Evolutionary conservation across 2,888 invertebrate species (phyloP), one percentile per base, ranked within the genome.

Genomic region (Geotrupes spiniger): DNA sequence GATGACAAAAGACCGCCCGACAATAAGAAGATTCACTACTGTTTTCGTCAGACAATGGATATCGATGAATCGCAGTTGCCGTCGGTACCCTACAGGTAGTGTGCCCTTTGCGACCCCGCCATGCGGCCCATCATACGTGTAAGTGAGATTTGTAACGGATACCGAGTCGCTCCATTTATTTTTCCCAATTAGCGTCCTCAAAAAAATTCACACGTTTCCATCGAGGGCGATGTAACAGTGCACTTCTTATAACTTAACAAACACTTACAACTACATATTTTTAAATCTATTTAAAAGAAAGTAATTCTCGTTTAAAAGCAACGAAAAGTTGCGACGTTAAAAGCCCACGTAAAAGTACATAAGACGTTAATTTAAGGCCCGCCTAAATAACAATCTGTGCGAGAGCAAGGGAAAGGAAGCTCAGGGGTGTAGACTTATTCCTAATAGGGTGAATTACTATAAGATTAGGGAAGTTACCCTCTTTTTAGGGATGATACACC

Each of bases 11-110:
- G 62, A 52, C 52, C 53, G 57, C 54, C 42, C 54, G 61, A 70
- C 68, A 70, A 70, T 65, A 57, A 60, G 62, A 65, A 63, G 68
- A 68, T 63, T 56, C 61, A 58, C 64, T 63, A 53, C 59, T 59
- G 60, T 61, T 60, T 56, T 50, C 37, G 48, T 4, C 26, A 36
- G 53, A 59, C 53, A 56, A 57, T 53, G 56, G 58, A 53, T 57
- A 63, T 61, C 60, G 60, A 59, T 60, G 56, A 53, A 60, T 33
- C 25, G 54, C 57, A 56, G 56, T 56, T 57, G 56, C 53, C 54
- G 53, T 36, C 49, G 46, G 45, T 52, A 55, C 48, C 44, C 42
- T 46, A 50, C 57, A 60, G 56, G 58, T 60, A 56, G 6, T n/a
- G 54, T 36, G 47, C 45, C 39, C 52, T 56, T 58, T 60, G 45